These are phyloP conservation scores for Silvanus unidentatus DNA, from an alignment of 2,888 invertebrate species.

Conservation along the genomic window DNA sequence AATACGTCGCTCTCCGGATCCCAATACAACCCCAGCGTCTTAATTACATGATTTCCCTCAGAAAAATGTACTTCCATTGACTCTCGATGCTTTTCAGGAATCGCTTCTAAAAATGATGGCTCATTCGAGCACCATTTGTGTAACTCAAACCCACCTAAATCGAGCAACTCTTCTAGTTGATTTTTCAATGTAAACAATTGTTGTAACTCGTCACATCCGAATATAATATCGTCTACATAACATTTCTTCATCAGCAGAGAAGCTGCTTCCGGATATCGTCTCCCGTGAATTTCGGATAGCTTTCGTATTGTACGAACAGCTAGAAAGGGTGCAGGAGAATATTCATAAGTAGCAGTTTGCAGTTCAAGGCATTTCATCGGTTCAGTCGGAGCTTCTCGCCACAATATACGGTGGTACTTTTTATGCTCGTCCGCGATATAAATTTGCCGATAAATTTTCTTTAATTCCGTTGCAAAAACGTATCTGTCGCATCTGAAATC, in stretches of 20 bases:
- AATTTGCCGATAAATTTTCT: background rate
- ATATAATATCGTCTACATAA: slow-evolving; percentile 1
- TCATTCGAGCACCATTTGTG: slow-evolving; percentile 2
- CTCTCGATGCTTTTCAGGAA: background rate
- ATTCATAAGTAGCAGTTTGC: background rate
- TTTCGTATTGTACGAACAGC: background rate
- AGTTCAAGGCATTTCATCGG: background rate
- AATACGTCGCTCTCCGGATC: background rate
- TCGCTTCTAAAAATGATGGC: background rate
- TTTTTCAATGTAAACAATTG: background rate
- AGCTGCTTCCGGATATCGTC: background rate
- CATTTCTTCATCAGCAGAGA: background rate
- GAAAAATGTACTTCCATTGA: background rate
- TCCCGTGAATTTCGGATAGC: background rate
- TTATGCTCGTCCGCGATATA: background rate
- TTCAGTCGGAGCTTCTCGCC: background rate
- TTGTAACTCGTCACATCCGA: background rate
- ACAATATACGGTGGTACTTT: background rate
- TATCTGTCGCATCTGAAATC: background rate
- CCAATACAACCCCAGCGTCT: background rate
- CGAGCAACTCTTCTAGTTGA: background rate
- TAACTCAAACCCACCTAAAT: background rate
- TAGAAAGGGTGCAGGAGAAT: background rate
- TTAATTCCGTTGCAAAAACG: background rate
- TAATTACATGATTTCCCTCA: background rate